A percentile compares a stretch with the other conserved stretches of the same genome.
Conservation (phyloP, 2,797 vertebrate genomes). For the Distichodus sexfasciatus region DNA sequence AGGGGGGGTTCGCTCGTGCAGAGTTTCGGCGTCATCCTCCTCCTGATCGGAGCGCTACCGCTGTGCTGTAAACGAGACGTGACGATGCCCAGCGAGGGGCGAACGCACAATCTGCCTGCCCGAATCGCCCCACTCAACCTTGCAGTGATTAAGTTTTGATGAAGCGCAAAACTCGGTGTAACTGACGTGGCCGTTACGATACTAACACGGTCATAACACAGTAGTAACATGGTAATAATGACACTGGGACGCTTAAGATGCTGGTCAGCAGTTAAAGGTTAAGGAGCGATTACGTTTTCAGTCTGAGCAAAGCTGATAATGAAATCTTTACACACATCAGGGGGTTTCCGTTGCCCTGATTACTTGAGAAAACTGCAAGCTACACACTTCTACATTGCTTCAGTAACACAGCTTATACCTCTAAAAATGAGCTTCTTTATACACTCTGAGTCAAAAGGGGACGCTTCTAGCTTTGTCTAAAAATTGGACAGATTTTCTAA, state of each 20-base stretch:
- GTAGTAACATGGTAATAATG: slow-evolving; percentile 47
- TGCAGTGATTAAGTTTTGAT: slow-evolving; percentile 63
- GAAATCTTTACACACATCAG: slow-evolving; percentile 65
- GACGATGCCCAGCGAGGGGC: slow-evolving; percentile 67
- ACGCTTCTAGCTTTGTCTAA: too few species aligned
- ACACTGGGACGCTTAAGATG: slow-evolving; percentile 47
- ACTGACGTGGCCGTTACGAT: slow-evolving; percentile 14
- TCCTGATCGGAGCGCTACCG: slow-evolving; percentile 52
- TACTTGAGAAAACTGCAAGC: slow-evolving; percentile 67
- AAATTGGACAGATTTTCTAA: too few species aligned
- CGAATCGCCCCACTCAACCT: slow-evolving; percentile 65
- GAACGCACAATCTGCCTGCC: slow-evolving; percentile 59
- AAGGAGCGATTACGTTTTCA: slow-evolving; percentile 58
- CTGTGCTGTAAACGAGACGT: slow-evolving; percentile 74
- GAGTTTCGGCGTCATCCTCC: slow-evolving; percentile 57
- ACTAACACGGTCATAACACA: slow-evolving; percentile 13
- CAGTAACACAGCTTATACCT: too few species aligned
- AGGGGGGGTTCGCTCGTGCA: too few species aligned
- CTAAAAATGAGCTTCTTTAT: too few species aligned
- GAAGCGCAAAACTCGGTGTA: slow-evolving; percentile 49
- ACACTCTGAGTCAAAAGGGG: too few species aligned
- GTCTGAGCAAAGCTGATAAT: slow-evolving; percentile 64
- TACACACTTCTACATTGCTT: slow-evolving; percentile 63
- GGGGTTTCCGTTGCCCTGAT: slow-evolving; percentile 66
- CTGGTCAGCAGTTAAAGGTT: slow-evolving; percentile 39